Base-by-base conservation (phyloP, 1,140 invertebrate genomes). In the Aphidius gifuensis region DNA sequence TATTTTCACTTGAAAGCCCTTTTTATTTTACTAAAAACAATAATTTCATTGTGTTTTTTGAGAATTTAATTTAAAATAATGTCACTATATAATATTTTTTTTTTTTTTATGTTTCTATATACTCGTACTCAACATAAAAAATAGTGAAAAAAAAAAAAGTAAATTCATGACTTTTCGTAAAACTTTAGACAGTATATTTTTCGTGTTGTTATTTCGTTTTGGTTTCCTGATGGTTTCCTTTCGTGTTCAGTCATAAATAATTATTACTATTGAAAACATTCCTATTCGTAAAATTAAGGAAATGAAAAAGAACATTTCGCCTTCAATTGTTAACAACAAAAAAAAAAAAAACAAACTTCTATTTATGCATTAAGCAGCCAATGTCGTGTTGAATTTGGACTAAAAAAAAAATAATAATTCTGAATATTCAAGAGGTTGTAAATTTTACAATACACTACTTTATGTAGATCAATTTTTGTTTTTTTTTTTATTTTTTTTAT, bases 281-380 rank as follows among this genome's bases (percentile, higher is more conserved):
- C 38, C 5, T 11, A 55, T 55, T 55, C 38, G 53, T 55, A 39
- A 16, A 55, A 55, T 55, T 55, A 55, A 55, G 40, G 53, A n/a
- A 55, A 11, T 43, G 39, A 32, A 32, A 55, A n/a, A 11, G 53
- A 55, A 38, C 53, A 55, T 55, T 55, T 32, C 39, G 53, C 16
- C 53, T 55, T 9, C 53, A 43, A 42, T 38, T 38, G 53, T 40
- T n/a, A 55, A 55, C 23, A 16, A 16, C 4, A 32, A 32, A 32
- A 32, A 32, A 32, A 32, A 32, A 32, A 3, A 32, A 32, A 3
- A 32, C 2, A 3, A 32, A 32, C 4, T 32, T 32, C 23, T 32
- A 32, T 32, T 32, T 16, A 16, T 16, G 4, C 23, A 32, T 3
- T 32, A 32, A 32, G 4, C 23, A 32, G 4, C 2, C 23, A 32